Evolutionary conservation across 2,797 vertebrate species (phyloP), one percentile per base, ranked within the genome.

Genomic region (Emys orbicularis): DNA sequence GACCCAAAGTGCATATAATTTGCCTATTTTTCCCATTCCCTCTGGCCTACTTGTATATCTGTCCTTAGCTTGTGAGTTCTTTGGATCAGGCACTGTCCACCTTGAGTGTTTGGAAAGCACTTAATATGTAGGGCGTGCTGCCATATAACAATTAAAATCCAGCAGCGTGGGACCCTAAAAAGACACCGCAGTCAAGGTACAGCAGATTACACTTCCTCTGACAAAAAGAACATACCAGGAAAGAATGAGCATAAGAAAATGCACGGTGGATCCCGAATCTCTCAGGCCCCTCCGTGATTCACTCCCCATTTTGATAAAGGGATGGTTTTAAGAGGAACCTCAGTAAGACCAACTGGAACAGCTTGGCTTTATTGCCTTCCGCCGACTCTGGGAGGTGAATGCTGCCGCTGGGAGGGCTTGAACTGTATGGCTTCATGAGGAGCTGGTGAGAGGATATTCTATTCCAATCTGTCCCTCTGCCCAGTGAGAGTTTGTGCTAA

Each of bases 11-110:
- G 37, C 37, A 37, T 37, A 37, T 37, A 37, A 31, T 92, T 79
- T 59, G 1, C 18, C 92, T 0, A 0, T 1, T 0, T 29, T 81
- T 88, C 79, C 49, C 1, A 3, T 8, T 6, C 88, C 5, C 1
- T 13, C 34, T 65, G 29, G 29, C 61, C 12, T 65, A n/a, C 31
- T 68, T 68, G 34, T 9, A 27, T 29, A 25, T 57, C 9, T 29
- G 72, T 27, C 72, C 41, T 76, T 23, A 44, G 23, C 18, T 21
- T 72, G 12, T 29, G 25, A 44, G 25, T 6, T 29, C 44, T n/a
- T 57, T 12, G 27, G 27, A 59, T 59, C 57, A 59, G 57, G 4
- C 57, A 59, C 5, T 59, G 12, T 52, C 82, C 53, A 7, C 21
- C 4, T 44, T 90, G 83, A 2, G 2, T 88, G 18, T 31, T 37